Evolutionary conservation across 2,113 vertebrate species (phyloP), one percentile per base, ranked within the genome.

Genomic region (Panthera leo): DNA sequence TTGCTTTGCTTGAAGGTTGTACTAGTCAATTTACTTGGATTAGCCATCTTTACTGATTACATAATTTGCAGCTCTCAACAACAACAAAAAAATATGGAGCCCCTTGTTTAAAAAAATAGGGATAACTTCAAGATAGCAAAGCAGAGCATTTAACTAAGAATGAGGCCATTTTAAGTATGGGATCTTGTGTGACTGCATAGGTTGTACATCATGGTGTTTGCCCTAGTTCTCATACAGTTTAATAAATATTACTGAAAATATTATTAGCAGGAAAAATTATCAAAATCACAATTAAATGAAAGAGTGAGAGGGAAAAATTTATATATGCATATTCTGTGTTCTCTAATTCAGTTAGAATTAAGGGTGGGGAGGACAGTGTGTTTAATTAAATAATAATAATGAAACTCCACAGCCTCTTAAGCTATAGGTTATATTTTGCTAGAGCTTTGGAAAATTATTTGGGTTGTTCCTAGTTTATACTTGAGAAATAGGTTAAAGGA

Each of bases 241-340:
- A 25, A 90, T 97, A 93, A 97, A 95, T 71, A 94, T 83, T 93
- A 0, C 48, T 96, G 67, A 83, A 21, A 95, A 86, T 58, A 2
- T 11, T 83, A 85, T 95, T 85, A 42, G 6, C 39, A 31, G 3
- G 70, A 79, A 63, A 63, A 71, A 85, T 89, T 14, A 58, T 2
- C 4, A 65, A 85, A 95, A 86, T 83, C 25, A 93, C 53, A 95
- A 48, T 7, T 5, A 51, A 79, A 68, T 88, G 36, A 93, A 92
- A 83, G 23, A 42, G 1, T 70, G 31, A 53, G 39, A 85, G 51
- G 13, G 25, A 34, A 92, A 92, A 89, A 68, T 53, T 16, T 34
- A 21, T 53, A 51, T 73, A 36, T 87, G 18, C 68, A 34, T 2
- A 48, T 36, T 95, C 55, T 92, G 11, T 65, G 97, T 45, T 45